A percentile compares a stretch with the other conserved stretches of the same genome.
phyloP scores from a whole-genome alignment of 2,888 invertebrate species.

The Clunio marinus region DNA sequence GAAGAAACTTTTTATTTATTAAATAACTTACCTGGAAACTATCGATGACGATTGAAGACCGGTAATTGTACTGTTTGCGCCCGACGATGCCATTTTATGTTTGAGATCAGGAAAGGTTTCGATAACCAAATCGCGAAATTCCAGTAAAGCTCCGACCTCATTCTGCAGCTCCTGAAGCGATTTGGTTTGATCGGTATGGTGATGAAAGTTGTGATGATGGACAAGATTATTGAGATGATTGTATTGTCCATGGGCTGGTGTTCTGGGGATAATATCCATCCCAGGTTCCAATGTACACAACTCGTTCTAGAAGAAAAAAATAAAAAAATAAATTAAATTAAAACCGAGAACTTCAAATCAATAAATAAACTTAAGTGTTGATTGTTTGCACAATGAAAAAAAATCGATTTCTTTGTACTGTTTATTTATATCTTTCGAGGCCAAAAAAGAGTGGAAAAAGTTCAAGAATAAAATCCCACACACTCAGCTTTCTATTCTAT shows the following conservation, averaged over 20 bases:
- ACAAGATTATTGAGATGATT: constrained; percentile 66
- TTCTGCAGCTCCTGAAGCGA: constrained; percentile 89
- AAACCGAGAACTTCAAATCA: no score
- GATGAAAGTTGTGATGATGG: constrained; percentile 64
- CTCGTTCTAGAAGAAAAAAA: constrained; percentile 41
- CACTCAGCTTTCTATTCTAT: no score
- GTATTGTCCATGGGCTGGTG: constrained; percentile 67
- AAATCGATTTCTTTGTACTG: no score
- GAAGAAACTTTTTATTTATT: constrained; percentile 1
- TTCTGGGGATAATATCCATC: constrained; percentile 78
- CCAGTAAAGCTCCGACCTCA: constrained; percentile 86
- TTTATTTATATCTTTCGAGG: no score
- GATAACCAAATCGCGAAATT: constrained; percentile 91
- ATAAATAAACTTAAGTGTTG: no score
- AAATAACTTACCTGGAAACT: constrained; percentile 45
- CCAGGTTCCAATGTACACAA: constrained; percentile 56
- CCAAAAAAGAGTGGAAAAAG: no score
- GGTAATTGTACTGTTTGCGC: constrained; percentile 52
- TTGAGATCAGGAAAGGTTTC: constrained; percentile 89
- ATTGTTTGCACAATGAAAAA: no score
- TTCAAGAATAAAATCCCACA: no score
- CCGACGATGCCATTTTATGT: constrained; percentile 72
- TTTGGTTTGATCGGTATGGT: constrained; percentile 79
- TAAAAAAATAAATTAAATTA: not conserved
- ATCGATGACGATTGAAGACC: constrained; percentile 50